phyloP scores from a whole-genome alignment of 1,140 invertebrate species.

The Penaeus vannamei region DNA sequence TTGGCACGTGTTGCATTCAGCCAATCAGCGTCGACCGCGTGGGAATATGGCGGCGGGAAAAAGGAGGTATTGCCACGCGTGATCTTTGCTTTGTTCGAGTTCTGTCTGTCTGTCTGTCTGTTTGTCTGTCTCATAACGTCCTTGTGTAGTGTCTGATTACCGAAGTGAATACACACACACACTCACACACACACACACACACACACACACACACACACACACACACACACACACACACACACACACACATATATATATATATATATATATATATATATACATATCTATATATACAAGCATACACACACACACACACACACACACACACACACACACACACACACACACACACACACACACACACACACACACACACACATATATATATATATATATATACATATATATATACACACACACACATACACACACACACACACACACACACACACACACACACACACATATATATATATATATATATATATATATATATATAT shows the following conservation, averaged over 20 bases:
- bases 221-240: not conserved
- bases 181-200: too few species aligned
- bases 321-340: not conserved
- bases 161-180: not conserved
- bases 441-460: conserved; percentile 6
- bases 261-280: conserved; percentile 6
- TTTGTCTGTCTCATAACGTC: not conserved
- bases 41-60: too few species aligned
- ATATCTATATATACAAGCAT: not conserved
- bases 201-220: too few species aligned
- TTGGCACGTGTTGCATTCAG: too few species aligned
- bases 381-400: conserved; percentile 21
- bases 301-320: not conserved
- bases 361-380: not conserved
- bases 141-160: not conserved
- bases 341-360: not conserved
- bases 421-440: conserved; percentile 21
- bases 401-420: conserved; percentile 20
- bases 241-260: not conserved
- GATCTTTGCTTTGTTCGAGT: too few species aligned
- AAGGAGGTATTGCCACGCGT: too few species aligned
- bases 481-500: conserved; percentile 30
- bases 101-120: not conserved
- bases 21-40: too few species aligned
- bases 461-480: too few species aligned